Evolutionary conservation across 2,888 invertebrate genomes (phyloP), one percentile per base, ranked within the genome.

Genomic region (Caenorhabditis sp.): DNA sequence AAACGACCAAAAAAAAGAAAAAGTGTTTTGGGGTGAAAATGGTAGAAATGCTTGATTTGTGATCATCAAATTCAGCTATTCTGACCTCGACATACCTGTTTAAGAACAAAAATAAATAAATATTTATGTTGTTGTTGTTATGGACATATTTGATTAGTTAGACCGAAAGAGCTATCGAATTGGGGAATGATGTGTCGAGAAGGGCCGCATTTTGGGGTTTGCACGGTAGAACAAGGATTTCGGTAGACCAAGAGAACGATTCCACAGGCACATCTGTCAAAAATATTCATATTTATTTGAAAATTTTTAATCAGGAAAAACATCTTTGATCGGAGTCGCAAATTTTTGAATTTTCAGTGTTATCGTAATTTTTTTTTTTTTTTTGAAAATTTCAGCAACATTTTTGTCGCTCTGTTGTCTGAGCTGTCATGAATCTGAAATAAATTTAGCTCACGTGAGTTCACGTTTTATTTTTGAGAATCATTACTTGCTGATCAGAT

Each of bases 241-340:
- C 96, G 64, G 97, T 90, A 89, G 97, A 95, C 97, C 97, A 99
- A 17, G 95, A 93, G 95, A 97, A 96, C 0, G 97, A 97, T 89
- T 99, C 97, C 69, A 97, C 71, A 6, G 71, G 68, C 1, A 79
- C 60, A 36, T 79, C 95, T 77, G 61, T n/a, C 50, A 74, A 58
- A 57, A 49, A 24, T 24, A 24, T 27, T n/a, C 37, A 12, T 23
- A 80, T 66, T 21, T n/a, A n/a, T n/a, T n/a, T n/a, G n/a, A n/a
- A n/a, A n/a, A n/a, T n/a, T n/a, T n/a, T n/a, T n/a, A n/a, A n/a
- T n/a, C n/a, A n/a, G n/a, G n/a, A n/a, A n/a, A n/a, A n/a, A n/a
- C n/a, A n/a, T n/a, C n/a, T n/a, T n/a, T n/a, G n/a, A n/a, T n/a
- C n/a, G n/a, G n/a, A n/a, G n/a, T n/a, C n/a, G n/a, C n/a, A n/a